A percentile compares a stretch with the other conserved stretches of the same genome.
These are phyloP conservation scores for Silurus lanzhouensis DNA, from an alignment of 2,797 vertebrate species.

Conservation along the genomic window DNA sequence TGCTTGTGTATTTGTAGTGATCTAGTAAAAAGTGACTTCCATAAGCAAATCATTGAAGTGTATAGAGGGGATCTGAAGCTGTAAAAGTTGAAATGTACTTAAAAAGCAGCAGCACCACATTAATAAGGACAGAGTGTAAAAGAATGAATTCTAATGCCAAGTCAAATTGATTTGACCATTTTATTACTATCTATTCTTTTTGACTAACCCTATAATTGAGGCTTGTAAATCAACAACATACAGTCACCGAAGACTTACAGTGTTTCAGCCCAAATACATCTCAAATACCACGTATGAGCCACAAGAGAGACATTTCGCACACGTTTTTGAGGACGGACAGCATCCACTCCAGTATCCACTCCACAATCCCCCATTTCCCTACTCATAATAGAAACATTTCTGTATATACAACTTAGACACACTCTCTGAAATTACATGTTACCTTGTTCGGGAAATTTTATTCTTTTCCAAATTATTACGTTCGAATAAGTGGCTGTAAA, in stretches of 20 bases:
- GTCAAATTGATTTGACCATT: background rate
- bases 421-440: no score
- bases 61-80: background rate
- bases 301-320: no score
- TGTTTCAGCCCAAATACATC: background rate
- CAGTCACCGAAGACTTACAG: background rate
- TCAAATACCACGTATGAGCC: background rate
- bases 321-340: background rate
- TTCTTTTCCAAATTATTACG: no score
- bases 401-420: no score
- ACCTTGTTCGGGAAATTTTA: no score
- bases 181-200: background rate
- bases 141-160: background rate
- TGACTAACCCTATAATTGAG: background rate
- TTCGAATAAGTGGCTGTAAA: no score
- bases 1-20: background rate
- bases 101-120: background rate
- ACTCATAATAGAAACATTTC: no score
- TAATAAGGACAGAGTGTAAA: background rate
- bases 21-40: background rate
- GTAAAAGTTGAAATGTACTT: background rate
- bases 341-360: background rate
- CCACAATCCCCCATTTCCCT: no score
- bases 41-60: background rate
- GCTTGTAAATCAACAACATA: background rate